Percentiles rank a stretch among this genome's conserved stretches.
phyloP scores from a whole-genome alignment of 2,113 vertebrate genomes.

The Sphaerodactylus townsendi region DNA sequence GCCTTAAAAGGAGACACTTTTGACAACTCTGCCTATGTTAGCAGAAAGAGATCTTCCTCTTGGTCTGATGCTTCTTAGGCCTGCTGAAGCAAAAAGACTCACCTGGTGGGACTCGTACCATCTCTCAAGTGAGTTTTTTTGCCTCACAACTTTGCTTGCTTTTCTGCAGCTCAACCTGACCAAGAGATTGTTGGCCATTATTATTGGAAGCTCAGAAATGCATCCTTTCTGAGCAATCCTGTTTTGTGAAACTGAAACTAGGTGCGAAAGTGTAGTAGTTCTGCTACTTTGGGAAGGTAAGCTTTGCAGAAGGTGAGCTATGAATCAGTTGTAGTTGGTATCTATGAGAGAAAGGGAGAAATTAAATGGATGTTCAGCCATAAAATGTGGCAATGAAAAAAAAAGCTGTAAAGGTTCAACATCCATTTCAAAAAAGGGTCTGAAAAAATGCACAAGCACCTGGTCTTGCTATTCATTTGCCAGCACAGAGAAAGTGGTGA shows the following conservation, averaged over 20 bases:
- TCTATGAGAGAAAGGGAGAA: background rate
- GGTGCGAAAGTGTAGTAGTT: background rate
- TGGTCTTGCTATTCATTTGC: background rate
- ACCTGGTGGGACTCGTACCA: too few species aligned
- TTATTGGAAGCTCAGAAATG: constrained; percentile 1
- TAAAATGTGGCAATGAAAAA: background rate
- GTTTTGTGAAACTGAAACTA: background rate
- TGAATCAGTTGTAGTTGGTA: background rate
- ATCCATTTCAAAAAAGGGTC: background rate
- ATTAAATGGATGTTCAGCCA: too few species aligned
- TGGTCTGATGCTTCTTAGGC: background rate
- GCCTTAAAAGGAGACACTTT: background rate
- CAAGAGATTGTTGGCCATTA: background rate
- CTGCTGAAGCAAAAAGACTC: too few species aligned
- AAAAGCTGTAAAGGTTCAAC: background rate
- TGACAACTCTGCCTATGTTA: background rate
- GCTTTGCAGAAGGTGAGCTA: background rate
- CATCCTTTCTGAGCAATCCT: background rate
- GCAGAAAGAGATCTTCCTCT: background rate
- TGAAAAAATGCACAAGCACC: background rate
- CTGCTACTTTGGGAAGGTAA: constrained; percentile 13
- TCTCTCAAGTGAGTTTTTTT: too few species aligned
- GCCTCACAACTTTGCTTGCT: too few species aligned
- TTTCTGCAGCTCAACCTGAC: background rate
- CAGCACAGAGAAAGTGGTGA: background rate